phyloP scores from a whole-genome alignment of 2,113 vertebrate species.

The Numida meleagris region DNA sequence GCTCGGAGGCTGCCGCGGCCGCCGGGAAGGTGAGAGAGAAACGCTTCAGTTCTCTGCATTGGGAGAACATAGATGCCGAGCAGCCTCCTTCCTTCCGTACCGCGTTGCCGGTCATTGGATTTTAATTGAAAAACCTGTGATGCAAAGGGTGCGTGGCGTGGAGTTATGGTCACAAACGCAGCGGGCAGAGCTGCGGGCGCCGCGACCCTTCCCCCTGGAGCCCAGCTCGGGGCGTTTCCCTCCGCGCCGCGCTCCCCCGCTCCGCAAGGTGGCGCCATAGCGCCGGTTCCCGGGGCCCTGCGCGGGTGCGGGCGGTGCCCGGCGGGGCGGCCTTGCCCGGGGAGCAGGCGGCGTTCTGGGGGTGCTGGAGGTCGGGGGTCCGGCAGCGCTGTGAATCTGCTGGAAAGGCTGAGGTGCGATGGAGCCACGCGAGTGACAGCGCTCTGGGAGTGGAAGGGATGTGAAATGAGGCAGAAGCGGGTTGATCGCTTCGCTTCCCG shows the following conservation, averaged over 20 bases:
- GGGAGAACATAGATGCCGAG: not conserved
- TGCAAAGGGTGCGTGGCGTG: not conserved
- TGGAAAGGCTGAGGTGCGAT: not conserved
- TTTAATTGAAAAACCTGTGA: not conserved
- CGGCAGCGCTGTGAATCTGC: not conserved
- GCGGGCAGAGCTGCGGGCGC: not conserved
- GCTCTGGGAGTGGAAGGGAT: not conserved
- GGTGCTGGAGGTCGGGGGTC: not conserved
- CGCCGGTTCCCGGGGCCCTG: not conserved
- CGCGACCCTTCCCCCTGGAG: no score
- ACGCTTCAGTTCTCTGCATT: not conserved
- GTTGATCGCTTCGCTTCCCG: not conserved
- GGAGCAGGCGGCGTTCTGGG: not conserved
- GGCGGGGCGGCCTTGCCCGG: no score
- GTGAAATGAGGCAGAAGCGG: not conserved
- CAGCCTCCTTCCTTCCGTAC: not conserved
- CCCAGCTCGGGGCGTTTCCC: not conserved
- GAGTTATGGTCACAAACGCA: not conserved
- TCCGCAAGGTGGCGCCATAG: not conserved
- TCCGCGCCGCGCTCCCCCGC: rapidly evolving
- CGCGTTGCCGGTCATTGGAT: not conserved
- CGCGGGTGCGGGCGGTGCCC: not conserved
- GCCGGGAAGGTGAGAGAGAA: not conserved
- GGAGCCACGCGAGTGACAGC: not conserved
- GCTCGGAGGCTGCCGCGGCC: not conserved